Percentiles rank a stretch among this genome's conserved stretches.
phyloP scores from a whole-genome alignment of 2,888 invertebrate genomes.

The Onthophagus sagittarius region DNA sequence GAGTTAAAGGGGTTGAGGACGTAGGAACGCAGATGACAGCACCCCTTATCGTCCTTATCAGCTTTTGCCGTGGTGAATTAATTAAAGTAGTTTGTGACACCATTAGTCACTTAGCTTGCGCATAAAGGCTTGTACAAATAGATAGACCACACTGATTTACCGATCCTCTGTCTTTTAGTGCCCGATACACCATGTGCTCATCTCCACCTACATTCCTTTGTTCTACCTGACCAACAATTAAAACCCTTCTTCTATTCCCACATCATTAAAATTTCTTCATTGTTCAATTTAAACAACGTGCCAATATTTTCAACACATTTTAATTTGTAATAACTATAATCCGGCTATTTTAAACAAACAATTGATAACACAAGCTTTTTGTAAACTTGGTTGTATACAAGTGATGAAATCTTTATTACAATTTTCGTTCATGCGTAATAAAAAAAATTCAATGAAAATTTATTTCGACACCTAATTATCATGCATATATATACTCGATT shows the following conservation, averaged over 20 bases:
- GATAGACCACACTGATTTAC: constrained; percentile 43
- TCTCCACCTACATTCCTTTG: constrained; percentile 4
- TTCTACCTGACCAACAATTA: neutral
- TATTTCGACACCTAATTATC: too few species aligned
- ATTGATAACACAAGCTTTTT: too few species aligned
- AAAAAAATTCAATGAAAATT: too few species aligned
- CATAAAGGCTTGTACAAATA: constrained; percentile 41
- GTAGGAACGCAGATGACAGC: neutral
- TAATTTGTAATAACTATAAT: too few species aligned
- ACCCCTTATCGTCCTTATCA: constrained; percentile 42
- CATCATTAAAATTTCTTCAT: neutral
- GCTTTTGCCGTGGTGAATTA: constrained; percentile 44
- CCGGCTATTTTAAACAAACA: too few species aligned
- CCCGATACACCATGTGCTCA: constrained; percentile 10
- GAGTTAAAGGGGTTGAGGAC: constrained; percentile 31
- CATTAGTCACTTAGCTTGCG: constrained; percentile 46
- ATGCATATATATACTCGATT: too few species aligned
- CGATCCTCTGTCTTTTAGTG: constrained; percentile 29
- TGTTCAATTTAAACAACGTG: constrained; percentile 4
- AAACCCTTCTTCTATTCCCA: neutral
- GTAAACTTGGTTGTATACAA: too few species aligned
- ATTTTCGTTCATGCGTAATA: too few species aligned
- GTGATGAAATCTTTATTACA: too few species aligned
- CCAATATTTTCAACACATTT: neutral
- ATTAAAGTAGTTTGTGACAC: constrained; percentile 46